Conservation (phyloP, 2,113 vertebrate species). For the Pangasianodon hypophthalmus region DNA sequence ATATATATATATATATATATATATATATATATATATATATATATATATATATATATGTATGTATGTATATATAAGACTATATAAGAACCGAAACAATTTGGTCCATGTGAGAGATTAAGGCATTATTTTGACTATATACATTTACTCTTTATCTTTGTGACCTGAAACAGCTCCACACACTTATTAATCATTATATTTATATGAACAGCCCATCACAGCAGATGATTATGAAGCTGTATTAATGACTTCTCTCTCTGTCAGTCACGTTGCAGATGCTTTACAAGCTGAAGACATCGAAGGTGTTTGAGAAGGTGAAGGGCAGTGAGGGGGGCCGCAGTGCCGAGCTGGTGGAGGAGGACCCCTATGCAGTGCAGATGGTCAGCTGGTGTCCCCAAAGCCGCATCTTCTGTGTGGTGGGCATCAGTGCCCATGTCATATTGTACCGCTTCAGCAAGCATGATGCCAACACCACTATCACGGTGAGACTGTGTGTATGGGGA, state of each 20-base stretch:
- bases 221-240: neutral
- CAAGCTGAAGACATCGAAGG: slow-evolving; percentile 96
- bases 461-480: slow-evolving; percentile 88
- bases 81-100: neutral
- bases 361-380: slow-evolving; percentile 94
- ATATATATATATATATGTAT: too few relatives aligned
- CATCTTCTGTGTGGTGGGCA: slow-evolving; percentile 94
- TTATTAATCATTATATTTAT: neutral
- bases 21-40: too few relatives aligned
- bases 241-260: slow-evolving; percentile 57
- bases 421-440: slow-evolving; percentile 90
- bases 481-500: slow-evolving; percentile 74
- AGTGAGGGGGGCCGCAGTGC: slow-evolving; percentile 80
- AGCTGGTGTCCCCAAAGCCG: slow-evolving; percentile 96
- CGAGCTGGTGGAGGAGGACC: slow-evolving; percentile 92
- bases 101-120: neutral
- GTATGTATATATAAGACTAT: neutral
- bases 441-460: slow-evolving; percentile 96
- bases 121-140: neutral
- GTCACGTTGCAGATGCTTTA: slow-evolving; percentile 98
- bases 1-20: neutral
- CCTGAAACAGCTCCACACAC: neutral
- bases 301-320: slow-evolving; percentile 90
- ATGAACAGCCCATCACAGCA: neutral
- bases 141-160: neutral